phyloP scores from a whole-genome alignment of 1,140 invertebrate genomes.

The Tetranychus urticae region DNA sequence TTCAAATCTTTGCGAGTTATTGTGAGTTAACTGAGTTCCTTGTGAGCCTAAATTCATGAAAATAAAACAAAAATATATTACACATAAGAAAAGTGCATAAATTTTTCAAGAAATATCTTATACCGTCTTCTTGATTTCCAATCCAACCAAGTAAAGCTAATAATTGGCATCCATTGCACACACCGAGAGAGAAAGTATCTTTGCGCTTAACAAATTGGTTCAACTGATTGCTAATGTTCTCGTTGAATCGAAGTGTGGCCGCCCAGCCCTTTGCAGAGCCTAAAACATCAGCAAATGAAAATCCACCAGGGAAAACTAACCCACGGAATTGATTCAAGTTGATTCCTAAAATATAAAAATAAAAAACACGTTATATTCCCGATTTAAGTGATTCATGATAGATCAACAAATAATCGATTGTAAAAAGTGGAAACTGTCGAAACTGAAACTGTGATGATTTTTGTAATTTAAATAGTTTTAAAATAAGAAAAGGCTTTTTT shows the following conservation, averaged over 20 bases:
- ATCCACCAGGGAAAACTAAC: slow-evolving; percentile 82
- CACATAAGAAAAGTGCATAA: background rate
- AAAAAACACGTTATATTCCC: too few species aligned
- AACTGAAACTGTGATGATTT: background rate
- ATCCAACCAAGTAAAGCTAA: slow-evolving; percentile 47
- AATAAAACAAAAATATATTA: background rate
- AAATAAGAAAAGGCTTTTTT: background rate
- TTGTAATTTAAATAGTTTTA: background rate
- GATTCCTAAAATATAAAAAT: slow-evolving; percentile 21
- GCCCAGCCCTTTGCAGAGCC: slow-evolving; percentile 93
- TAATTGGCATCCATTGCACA: slow-evolving; percentile 92
- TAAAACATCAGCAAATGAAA: slow-evolving; percentile 90
- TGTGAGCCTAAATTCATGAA: slow-evolving; percentile 13
- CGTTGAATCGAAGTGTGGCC: slow-evolving; percentile 53
- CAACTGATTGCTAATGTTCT: slow-evolving; percentile 39
- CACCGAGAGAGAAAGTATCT: slow-evolving; percentile 81
- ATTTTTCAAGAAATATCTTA: background rate
- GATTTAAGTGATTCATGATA: too few species aligned
- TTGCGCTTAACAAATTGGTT: slow-evolving; percentile 37
- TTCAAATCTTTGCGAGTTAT: slow-evolving; percentile 67
- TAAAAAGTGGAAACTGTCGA: slow-evolving; percentile 10
- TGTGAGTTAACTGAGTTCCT: slow-evolving; percentile 54
- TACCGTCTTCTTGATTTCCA: slow-evolving; percentile 2
- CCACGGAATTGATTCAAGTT: slow-evolving; percentile 58
- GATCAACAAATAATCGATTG: background rate